Base-by-base conservation (phyloP, 2,888 invertebrate genomes). In the Andricus quercusramuli region DNA sequence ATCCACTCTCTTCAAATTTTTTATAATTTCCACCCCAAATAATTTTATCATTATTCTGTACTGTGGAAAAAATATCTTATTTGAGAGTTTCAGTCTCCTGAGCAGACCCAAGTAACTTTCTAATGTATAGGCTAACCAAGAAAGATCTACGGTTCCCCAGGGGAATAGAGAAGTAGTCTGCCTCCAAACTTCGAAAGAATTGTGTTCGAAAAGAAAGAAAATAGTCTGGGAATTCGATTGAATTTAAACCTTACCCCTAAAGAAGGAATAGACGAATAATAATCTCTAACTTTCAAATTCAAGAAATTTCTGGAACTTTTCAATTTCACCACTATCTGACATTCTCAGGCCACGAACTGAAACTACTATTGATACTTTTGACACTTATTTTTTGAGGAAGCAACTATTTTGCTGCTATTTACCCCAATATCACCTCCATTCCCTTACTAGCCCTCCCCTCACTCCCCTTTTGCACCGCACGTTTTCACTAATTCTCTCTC, bases 111-210 rank as follows among this genome's bases (percentile, higher is more conserved):
- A 56, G 56, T 74, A 74, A 74, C 56, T 74, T 74, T 56, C 56
- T 74, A 56, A 74, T 56, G 74, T 56, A 74, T 74, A 56, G 74
- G 32, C 51, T 56, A 74, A 56, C 56, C 74, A 32, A 56, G 56
- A 56, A 74, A 74, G 74, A 74, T 56, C 6, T 56, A 56, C 29
- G 56, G 29, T 56, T 74, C 74, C 32, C 74, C 56, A 17, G 51
- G 56, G 74, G 56, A 74, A 74, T 74, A 37, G 74, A 74, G 32
- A 32, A 56, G 74, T 37, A 70, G 70, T 70, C 51, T 32, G 74
- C n/a, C 56, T 74, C 56, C 37, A 74, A 74, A 56, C 32, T 74
- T 74, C 32, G n/a, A 56, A 32, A 56, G 51, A 32, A 74, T 56
- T 56, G 74, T 74, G 74, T 37, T 37, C 22, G n/a, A 56, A 37